Base-by-base conservation (phyloP, 1,140 invertebrate genomes). In the Lepidurus couesii region DNA sequence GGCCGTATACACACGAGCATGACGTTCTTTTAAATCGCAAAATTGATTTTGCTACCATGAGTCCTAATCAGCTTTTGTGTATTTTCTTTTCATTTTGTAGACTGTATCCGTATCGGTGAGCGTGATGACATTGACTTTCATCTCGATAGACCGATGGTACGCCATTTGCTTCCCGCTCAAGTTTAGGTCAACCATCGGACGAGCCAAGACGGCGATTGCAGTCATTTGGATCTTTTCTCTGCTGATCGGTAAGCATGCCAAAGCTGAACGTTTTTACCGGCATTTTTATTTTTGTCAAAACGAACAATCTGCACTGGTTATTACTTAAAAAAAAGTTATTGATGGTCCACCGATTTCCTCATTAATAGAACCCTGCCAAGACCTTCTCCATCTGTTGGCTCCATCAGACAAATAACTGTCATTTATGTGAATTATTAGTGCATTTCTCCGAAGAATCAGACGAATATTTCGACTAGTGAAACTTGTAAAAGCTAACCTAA, bases 91-190 rank as follows among this genome's bases (percentile, higher is more conserved):
- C 79, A 3, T 84, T 83, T 89, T 88, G 75, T 90, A 97, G 95
- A 92, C 90, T 24, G 92, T 95, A 7, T 95, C 94, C 0, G 93
- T 97, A 44, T 93, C 92, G 1, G 94, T 97, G 73, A 96, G 94
- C 4, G 92, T 97, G 43, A 86, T 96, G 82, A 97, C 95, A 2
- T 85, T 97, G 81, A 95, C 93, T 1, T 95, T 93, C 85, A 97
- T 97, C 83, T 95, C 94, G 0, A 88, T 96, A 77, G 95, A 97
- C 85, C 89, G 95, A 81, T 97, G 94, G 93, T 89, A 89, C 85
- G 95, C 95, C 78, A 96, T 97, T 84, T 96, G 94, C 85, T 93
- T 92, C 84, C 95, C 95, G 16, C 88, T 97, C 44, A 91, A 91
- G 84, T 97, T 96, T 87, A 93, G 92, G 83, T 93, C 92, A 1